Base-by-base conservation (phyloP, 2,113 vertebrate genomes). In the Scytalopus superciliaris region DNA sequence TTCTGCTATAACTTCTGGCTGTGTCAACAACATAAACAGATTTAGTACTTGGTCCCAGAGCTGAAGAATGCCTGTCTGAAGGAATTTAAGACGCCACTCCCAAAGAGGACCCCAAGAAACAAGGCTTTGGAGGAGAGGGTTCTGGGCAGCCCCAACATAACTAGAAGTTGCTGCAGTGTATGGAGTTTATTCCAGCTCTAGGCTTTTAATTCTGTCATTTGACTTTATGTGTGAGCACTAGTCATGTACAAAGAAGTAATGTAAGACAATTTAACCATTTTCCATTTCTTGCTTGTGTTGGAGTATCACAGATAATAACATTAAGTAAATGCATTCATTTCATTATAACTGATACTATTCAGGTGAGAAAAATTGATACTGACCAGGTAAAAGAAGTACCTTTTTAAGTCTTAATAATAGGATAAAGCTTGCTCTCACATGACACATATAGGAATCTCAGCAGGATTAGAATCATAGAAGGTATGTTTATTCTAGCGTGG, bases 401-500 rank as follows among this genome's bases (percentile, higher is more conserved):
- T 72, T 47, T 90, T 22, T 50, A 83, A 74, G 14, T 80, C 23
- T 88, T 27, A 70, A 37, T 55, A 87, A 87, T 40, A 64, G 55
- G 28, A 35, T 19, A 40, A 55, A 77, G 74, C 94, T 90, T 90
- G 27, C 18, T 81, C 72, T 93, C 35, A 18, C 14, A 19, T 47
- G 39, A 50, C 42, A 40, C 6, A 59, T 47, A 44, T 39, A 86
- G 57, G 83, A 95, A 87, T 78, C 37, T 87, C 49, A 84, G 33
- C 12, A 47, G 40, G 44, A 31, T 45, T 2, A 87, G 63, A 93
- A 50, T 69, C 68, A 44, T 14, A 68, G 60, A 72, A 40, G 31
- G 30, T 78, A 76, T 94, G 66, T 89, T 94, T 91, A 84, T 70
- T 93, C 83, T 95, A 84, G 60, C 37, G 63, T 87, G 45, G 91